phyloP scores from a whole-genome alignment of 2,797 vertebrate species.

The Pseudochromis fuscus region DNA sequence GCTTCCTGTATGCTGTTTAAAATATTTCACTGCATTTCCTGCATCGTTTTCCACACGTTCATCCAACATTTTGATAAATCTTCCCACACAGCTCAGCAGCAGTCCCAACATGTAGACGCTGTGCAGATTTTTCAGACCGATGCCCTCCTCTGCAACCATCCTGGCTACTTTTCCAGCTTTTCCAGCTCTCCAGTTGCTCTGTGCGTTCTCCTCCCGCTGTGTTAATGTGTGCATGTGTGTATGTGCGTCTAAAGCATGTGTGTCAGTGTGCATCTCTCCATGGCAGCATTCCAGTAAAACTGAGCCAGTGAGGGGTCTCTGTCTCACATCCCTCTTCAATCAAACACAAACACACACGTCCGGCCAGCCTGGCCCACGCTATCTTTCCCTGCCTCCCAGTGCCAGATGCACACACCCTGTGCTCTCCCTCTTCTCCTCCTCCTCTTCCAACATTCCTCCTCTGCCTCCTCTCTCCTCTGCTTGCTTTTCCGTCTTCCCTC shows the following conservation, averaged over 20 bases:
- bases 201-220: slow-evolving; percentile 48
- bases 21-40: neutral
- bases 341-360: slow-evolving; percentile 91
- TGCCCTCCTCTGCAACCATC: slow-evolving; percentile 15
- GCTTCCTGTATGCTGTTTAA: too few species aligned
- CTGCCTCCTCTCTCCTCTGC: slow-evolving; percentile 68
- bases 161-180: slow-evolving; percentile 11
- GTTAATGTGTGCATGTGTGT: slow-evolving; percentile 49
- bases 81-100: too few species aligned
- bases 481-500: slow-evolving; percentile 43
- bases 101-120: too few species aligned
- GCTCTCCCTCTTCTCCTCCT: slow-evolving; percentile 65
- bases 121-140: neutral
- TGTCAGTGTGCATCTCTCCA: slow-evolving; percentile 75
- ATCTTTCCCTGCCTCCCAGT: slow-evolving; percentile 85
- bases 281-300: slow-evolving; percentile 85
- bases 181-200: slow-evolving; percentile 37
- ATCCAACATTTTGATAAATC: neutral
- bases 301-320: slow-evolving; percentile 85
- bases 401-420: slow-evolving; percentile 87
- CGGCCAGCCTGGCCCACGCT: slow-evolving; percentile 87
- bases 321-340: slow-evolving; percentile 89
- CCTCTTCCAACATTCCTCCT: slow-evolving; percentile 72
- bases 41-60: neutral
- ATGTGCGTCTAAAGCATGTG: slow-evolving; percentile 54